Base-by-base conservation (phyloP, 2,888 invertebrate genomes). In the Congeria kusceri region DNA sequence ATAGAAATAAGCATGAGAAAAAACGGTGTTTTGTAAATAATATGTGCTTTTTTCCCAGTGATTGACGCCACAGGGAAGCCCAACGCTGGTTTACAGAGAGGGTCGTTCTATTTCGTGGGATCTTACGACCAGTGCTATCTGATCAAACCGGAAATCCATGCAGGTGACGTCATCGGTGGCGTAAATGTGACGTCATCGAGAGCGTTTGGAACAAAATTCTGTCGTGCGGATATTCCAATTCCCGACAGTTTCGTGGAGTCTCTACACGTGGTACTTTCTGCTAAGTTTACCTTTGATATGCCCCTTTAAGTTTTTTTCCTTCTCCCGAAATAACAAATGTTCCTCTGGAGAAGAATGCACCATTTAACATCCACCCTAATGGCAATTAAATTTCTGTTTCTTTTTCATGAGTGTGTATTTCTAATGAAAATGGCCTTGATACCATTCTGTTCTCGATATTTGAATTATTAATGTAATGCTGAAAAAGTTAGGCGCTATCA, bases 51-150 rank as follows among this genome's bases (percentile, higher is more conserved):
- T 18, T 46, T 76, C 80, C 32, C 75, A 89, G 89, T 87, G 85
- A 58, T 89, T 27, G 88, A 89, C 58, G 86, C 89, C 0, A 68
- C 75, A 1, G 89, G 88, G 0, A 89, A 88, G 63, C 72, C 84
- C 18, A 72, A 69, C 2, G 47, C 85, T 1, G 89, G 87, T 20
- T 53, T 89, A 2, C 59, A 80, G 32, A 75, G 81, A 13, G 89
- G 88, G 11, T 71, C 84, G 25, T 59, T 86, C 28, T 82, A 84
- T 28, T 80, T 86, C 68, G 20, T 83, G 20, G 89, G 89, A 18
- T 75, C 85, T 7, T 87, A 82, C 39, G 86, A 89, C 65, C 77
- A 86, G 59, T 89, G 89, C 58, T 47, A 82, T 29, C 70, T 49
- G 11, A 67, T 77, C 15, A 57, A 75, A 11, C 80, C 82, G 5